Evolutionary conservation across 2,888 invertebrate genomes (phyloP).

Genomic region (Nemapogon koenigi): DNA sequence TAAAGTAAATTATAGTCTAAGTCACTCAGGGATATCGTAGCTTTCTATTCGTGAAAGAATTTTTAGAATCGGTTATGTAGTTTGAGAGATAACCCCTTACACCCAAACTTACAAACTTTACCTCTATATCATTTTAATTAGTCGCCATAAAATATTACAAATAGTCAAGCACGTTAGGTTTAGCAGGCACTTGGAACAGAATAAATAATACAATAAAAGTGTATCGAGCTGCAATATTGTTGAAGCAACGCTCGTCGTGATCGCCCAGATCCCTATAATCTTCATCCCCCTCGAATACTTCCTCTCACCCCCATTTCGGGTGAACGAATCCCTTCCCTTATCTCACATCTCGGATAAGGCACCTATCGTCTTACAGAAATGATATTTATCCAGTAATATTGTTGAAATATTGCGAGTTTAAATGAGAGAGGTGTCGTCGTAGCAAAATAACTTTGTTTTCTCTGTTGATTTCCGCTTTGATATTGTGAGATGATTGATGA

Average conservation of each 20-base stretch:
- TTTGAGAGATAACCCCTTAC: no score
- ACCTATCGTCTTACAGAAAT: slow-evolving; percentile 5
- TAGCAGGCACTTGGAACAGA: no score
- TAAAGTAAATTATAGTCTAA: no score
- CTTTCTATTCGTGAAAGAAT: no score
- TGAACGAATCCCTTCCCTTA: slow-evolving; percentile 4
- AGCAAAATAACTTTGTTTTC: not conserved
- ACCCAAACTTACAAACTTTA: no score
- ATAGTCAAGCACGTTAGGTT: no score
- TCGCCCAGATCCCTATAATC: slow-evolving; percentile 8
- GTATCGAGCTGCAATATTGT: slow-evolving; percentile 9
- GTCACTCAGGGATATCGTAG: no score
- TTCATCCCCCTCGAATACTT: slow-evolving; percentile 1
- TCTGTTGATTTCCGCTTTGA: not conserved
- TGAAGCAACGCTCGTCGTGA: slow-evolving; percentile 6
- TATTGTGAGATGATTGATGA: no score
- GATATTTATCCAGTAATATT: slow-evolving; percentile 6
- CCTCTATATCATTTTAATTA: no score
- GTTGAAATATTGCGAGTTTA: not conserved
- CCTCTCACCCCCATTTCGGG: not conserved
- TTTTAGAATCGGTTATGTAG: no score
- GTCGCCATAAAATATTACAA: no score
- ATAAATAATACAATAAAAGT: slow-evolving; percentile 7
- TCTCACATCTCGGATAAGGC: slow-evolving; percentile 6
- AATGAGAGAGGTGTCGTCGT: not conserved